Percentiles rank a stretch among this genome's conserved stretches.
Evolutionary conservation across 1,140 invertebrate genomes (phyloP).

Genomic region (Whitmania pigra): DNA sequence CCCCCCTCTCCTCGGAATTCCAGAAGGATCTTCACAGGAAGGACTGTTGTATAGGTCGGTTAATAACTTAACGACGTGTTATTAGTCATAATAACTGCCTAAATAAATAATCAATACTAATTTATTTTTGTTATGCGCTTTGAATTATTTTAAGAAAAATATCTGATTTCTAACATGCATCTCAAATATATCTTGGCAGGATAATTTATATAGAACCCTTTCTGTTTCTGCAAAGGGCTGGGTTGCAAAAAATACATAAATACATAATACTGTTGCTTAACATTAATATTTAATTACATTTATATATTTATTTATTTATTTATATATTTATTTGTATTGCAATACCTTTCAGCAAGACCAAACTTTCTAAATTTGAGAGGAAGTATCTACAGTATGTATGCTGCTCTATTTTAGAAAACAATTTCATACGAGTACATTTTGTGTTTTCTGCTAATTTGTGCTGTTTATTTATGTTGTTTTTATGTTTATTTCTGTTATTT

Average conservation of each 20-base stretch:
- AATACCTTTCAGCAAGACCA: conserved; percentile 73
- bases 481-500: not conserved
- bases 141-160: no score
- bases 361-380: conserved; percentile 71
- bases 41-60: conserved; percentile 1
- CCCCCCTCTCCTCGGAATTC: conserved; percentile 1
- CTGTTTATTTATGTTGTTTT: not conserved
- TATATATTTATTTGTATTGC: not conserved
- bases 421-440: not conserved
- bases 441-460: not conserved
- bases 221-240: no score
- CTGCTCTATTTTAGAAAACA: not conserved
- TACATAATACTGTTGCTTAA: no score
- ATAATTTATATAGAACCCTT: no score
- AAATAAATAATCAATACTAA: no score
- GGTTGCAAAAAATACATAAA: no score
- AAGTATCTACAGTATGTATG: conserved; percentile 26
- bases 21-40: conserved; percentile 7
- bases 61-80: not conserved
- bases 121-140: not conserved
- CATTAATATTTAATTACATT: no score
- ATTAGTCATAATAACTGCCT: not conserved
- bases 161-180: no score
- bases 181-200: no score
- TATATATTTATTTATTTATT: no score